Conservation (phyloP, 2,888 invertebrate species). For the Bombylius major region DNA sequence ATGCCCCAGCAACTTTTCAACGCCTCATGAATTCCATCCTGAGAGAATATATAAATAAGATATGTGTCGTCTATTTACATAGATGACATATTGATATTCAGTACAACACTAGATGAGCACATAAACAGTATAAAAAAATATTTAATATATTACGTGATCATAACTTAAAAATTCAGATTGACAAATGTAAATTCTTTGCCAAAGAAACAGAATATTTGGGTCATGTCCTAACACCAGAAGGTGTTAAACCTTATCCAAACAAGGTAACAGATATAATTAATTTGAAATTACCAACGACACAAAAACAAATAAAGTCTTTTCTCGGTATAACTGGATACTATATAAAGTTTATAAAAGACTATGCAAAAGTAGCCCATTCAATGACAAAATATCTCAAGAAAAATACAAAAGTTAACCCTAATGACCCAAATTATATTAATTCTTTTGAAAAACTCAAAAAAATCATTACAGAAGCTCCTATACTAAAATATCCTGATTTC, state of each 20-base stretch:
- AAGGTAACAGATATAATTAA: not conserved
- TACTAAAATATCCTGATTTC: slow-evolving; percentile 1
- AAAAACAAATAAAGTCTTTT: slow-evolving; percentile 6
- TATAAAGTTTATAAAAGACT: slow-evolving; percentile 4
- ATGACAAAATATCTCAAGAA: slow-evolving; percentile 1
- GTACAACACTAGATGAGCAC: slow-evolving; percentile 10
- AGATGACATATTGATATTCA: slow-evolving; percentile 12
- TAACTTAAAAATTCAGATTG: slow-evolving; percentile 10
- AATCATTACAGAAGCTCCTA: not conserved
- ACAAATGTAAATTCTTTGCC: slow-evolving; percentile 10
- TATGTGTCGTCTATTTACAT: too few relatives aligned
- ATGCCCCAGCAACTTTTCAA: slow-evolving; percentile 10
- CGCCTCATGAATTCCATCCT: slow-evolving; percentile 12
- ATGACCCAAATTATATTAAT: not conserved
- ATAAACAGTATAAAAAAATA: slow-evolving; percentile 5
- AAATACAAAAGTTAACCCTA: not conserved
- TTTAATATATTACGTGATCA: slow-evolving; percentile 4
- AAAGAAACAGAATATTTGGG: slow-evolving; percentile 12
- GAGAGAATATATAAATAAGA: slow-evolving; percentile 6
- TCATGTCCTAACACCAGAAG: slow-evolving; percentile 8
- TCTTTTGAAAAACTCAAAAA: slow-evolving; percentile 1
- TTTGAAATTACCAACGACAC: too few relatives aligned
- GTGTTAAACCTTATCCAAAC: slow-evolving; percentile 1
- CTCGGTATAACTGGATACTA: slow-evolving; percentile 6
- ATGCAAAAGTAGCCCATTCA: slow-evolving; percentile 1